These are phyloP conservation scores for Anthrax anthrax DNA, from an alignment of 2,888 invertebrate genomes.

Conservation along the genomic window DNA sequence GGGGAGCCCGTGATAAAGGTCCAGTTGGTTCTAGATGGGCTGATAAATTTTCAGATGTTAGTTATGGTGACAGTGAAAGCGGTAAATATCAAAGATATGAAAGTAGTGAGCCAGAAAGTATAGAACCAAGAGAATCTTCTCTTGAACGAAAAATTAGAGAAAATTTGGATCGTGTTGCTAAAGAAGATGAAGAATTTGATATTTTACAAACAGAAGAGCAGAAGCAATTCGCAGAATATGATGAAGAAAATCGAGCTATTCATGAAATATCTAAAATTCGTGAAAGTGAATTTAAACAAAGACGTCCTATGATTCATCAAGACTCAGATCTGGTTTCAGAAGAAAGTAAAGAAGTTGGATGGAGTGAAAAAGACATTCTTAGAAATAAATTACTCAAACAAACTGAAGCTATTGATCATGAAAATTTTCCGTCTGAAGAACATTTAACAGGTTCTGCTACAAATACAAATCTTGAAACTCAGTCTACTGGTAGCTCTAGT, in stretches of 20 bases:
- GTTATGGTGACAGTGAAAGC: constrained; percentile 37
- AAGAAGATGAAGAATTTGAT: constrained; percentile 35
- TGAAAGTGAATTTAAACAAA: constrained; percentile 28
- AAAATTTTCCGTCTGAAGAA: constrained; percentile 22
- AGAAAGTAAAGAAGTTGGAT: constrained; percentile 32
- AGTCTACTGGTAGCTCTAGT: constrained; percentile 46
- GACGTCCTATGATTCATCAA: constrained; percentile 32
- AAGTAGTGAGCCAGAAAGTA: constrained; percentile 30
- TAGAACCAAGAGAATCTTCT: constrained; percentile 32
- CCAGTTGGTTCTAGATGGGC: constrained; percentile 40
- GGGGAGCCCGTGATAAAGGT: constrained; percentile 39
- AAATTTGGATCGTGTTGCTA: constrained; percentile 21
- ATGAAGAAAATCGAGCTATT: constrained; percentile 40
- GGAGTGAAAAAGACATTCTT: constrained; percentile 33
- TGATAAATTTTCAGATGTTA: constrained; percentile 34
- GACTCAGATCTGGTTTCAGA: constrained; percentile 34
- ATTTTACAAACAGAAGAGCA: constrained; percentile 35
- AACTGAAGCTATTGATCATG: constrained; percentile 22
- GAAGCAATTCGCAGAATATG: constrained; percentile 42
- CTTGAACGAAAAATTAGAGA: constrained; percentile 33
- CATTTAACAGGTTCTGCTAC: constrained; percentile 13
- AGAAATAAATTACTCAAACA: constrained; percentile 28
- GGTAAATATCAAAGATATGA: constrained; percentile 31
- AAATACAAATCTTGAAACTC: constrained; percentile 37
- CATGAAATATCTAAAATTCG: constrained; percentile 35